Base-by-base conservation (phyloP, 2,797 vertebrate genomes). In the Triplophysa bombifrons region DNA sequence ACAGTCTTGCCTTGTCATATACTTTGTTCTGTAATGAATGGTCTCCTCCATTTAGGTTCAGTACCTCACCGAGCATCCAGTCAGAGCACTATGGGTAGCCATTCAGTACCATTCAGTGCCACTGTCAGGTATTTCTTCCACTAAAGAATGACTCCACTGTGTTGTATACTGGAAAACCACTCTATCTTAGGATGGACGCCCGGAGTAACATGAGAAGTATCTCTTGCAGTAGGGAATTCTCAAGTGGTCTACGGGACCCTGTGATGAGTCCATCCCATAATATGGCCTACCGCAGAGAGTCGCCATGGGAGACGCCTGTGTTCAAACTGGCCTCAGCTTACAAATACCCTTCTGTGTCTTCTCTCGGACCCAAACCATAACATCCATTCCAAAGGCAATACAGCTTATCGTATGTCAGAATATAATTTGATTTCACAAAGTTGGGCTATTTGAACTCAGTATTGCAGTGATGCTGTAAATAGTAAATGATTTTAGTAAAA, bases 271-370 rank as follows among this genome's bases (percentile, higher is more conserved):
- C 55, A 16, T 85, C 83, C 4, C 83, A 85, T n/a, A 85, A 84
- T 6, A n/a, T 83, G 10, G 77, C 86, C 4, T 88, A 85, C 34
- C 65, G 85, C 46, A 88, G 73, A 78, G 89, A 50, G 0, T 84
- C 85, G 1, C 83, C 50, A 0, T 92, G 91, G 90, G 86, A 82
- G 58, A 87, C 82, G 2, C 89, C 93, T 7, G 80, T 89, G 69
- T 92, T 93, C 81, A 91, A 86, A 82, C 83, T 88, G 1, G 80
- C 89, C 12, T 85, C 86, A 9, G 44, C 88, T 38, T 92, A 88
- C 73, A 90, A 87, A 85, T 84, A 87, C 30, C 88, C 90, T 4
- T 83, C 87, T 55, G 85, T 89, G 80, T 90, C 94, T 60, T 93
- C 92, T 19, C 89, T 91, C 44, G 56, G 80, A 82, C 78, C 67